phyloP scores from a whole-genome alignment of 2,113 vertebrate genomes.

The Aix galericulata region DNA sequence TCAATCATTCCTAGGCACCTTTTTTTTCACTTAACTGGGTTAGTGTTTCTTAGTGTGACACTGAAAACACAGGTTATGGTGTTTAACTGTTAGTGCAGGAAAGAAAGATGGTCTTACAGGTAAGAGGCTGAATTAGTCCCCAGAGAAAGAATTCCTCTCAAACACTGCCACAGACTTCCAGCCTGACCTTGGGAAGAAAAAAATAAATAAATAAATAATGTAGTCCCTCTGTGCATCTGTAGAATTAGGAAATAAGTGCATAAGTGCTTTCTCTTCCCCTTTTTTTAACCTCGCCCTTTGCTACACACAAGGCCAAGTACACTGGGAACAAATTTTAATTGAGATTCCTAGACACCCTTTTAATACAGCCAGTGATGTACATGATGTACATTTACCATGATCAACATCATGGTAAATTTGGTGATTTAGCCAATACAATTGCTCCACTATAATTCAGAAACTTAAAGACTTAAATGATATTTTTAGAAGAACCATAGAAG shows the following conservation, averaged over 20 bases:
- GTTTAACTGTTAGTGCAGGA: background rate
- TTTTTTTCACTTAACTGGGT: slow-evolving; percentile 9
- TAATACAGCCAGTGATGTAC: background rate
- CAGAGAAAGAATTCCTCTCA: background rate
- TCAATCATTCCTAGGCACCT: slow-evolving; percentile 25
- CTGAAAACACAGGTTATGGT: slow-evolving; percentile 6
- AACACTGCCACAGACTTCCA: background rate
- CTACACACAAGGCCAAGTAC: background rate
- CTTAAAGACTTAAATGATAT: background rate
- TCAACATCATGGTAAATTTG: background rate
- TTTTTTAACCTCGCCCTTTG: slow-evolving; percentile 13
- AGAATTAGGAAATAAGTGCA: slow-evolving; percentile 8
- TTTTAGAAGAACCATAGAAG: slow-evolving; percentile 38
- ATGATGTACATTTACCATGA: background rate
- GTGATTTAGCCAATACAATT: slow-evolving; percentile 10
- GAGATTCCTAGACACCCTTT: background rate
- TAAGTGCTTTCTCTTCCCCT: background rate
- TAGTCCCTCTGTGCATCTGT: background rate
- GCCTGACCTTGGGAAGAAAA: background rate
- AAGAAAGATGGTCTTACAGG: slow-evolving; percentile 10
- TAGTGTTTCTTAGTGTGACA: slow-evolving; percentile 11
- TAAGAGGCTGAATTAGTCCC: background rate
- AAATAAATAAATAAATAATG: background rate
- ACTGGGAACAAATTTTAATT: background rate
- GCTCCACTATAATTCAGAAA: background rate